A percentile compares a stretch with the other conserved stretches of the same genome.
phyloP scores from a whole-genome alignment of 2,113 vertebrate genomes.

The Eleginops maclovinus region DNA sequence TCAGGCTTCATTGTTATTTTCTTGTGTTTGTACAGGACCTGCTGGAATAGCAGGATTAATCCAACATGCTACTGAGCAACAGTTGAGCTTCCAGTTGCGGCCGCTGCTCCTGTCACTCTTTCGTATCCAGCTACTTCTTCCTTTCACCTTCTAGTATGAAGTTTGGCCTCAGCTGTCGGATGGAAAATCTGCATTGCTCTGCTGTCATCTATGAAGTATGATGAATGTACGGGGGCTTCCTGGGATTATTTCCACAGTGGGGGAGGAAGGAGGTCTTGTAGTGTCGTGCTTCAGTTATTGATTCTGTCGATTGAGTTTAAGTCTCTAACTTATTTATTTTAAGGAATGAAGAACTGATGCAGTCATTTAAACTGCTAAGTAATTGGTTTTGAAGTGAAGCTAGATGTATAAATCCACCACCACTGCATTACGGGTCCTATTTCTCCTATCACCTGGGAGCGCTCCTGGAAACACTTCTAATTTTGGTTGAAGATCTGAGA shows the following conservation, averaged over 20 bases:
- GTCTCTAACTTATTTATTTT: slow-evolving; percentile 62
- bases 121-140: slow-evolving; percentile 59
- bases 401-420: slow-evolving; percentile 45
- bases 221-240: slow-evolving; percentile 68
- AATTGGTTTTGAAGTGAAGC: slow-evolving; percentile 26
- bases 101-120: slow-evolving; percentile 44
- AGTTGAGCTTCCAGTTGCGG: slow-evolving; percentile 29
- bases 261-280: slow-evolving; percentile 38
- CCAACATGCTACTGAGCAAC: slow-evolving; percentile 40
- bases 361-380: slow-evolving; percentile 43
- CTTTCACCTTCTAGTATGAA: slow-evolving; percentile 58
- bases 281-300: slow-evolving; percentile 50
- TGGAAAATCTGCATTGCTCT: slow-evolving; percentile 42
- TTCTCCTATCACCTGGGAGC: slow-evolving; percentile 33
- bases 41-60: slow-evolving; percentile 77
- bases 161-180: slow-evolving; percentile 51
- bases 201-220: slow-evolving; percentile 61
- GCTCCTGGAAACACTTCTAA: slow-evolving; percentile 51
- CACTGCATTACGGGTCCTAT: slow-evolving; percentile 39
- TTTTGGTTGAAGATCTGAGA: slow-evolving; percentile 26
- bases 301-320: slow-evolving; percentile 53
- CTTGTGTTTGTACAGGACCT: slow-evolving; percentile 77
- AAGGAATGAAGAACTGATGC: slow-evolving; percentile 34
- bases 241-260: slow-evolving; percentile 39
- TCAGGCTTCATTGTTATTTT: slow-evolving; percentile 31